Evolutionary conservation across 2,888 invertebrate species (phyloP).

Genomic region (Clunio marinus): DNA sequence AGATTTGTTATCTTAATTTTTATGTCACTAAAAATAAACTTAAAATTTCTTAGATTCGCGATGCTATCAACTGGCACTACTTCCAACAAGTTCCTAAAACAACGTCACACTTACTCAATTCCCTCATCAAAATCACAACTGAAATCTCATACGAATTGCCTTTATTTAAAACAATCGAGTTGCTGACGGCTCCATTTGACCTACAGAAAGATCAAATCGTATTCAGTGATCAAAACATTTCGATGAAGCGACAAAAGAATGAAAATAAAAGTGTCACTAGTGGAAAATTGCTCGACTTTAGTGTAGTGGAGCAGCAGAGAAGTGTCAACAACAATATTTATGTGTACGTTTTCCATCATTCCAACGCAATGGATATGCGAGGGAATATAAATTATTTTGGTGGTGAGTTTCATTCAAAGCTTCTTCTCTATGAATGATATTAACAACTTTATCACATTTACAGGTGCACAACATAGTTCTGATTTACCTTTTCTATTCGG

Average conservation of each 20-base stretch:
- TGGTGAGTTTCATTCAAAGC: neutral
- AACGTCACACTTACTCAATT: slow-evolving; percentile 45
- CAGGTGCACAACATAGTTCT: slow-evolving; percentile 63
- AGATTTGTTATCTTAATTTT: neutral
- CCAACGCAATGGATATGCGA: slow-evolving; percentile 50
- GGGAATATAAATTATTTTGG: slow-evolving; percentile 50
- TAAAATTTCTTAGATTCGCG: slow-evolving; percentile 35
- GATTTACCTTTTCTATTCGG: slow-evolving; percentile 65
- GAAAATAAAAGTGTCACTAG: neutral
- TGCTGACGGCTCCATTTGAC: slow-evolving; percentile 41
- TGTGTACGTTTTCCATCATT: slow-evolving; percentile 49
- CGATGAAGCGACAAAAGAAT: neutral
- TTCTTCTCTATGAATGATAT: neutral
- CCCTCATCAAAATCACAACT: slow-evolving; percentile 48
- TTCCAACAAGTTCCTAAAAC: slow-evolving; percentile 44
- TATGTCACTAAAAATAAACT: neutral
- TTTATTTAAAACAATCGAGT: slow-evolving; percentile 46
- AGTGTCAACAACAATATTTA: slow-evolving; percentile 42
- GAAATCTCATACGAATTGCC: slow-evolving; percentile 49
- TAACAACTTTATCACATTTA: neutral
- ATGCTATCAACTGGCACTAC: slow-evolving; percentile 49
- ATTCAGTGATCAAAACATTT: slow-evolving; percentile 24
- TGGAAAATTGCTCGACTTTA: slow-evolving; percentile 25
- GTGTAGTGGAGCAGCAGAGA: slow-evolving; percentile 16
- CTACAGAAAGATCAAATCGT: neutral